Conservation (phyloP, 92 coral and sea anemone genomes). For the Phenganax marumi region DNA sequence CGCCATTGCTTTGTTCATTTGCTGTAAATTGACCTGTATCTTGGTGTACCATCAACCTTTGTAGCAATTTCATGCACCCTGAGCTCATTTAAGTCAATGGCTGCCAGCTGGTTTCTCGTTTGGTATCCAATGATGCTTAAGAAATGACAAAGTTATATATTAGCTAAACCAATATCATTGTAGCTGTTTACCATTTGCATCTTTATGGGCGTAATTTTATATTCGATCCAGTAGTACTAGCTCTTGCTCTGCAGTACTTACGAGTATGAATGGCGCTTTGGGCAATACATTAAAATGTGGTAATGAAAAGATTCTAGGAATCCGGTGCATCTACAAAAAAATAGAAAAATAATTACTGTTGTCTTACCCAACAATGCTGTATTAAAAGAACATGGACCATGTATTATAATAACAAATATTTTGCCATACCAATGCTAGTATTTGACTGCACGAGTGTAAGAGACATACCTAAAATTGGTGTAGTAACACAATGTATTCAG, state of each 20-base stretch:
- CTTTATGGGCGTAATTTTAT: background rate
- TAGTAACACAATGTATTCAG: slow-evolving; percentile 19
- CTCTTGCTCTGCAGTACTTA: background rate
- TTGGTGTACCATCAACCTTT: slow-evolving; percentile 25
- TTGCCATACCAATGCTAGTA: background rate
- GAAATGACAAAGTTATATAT: background rate
- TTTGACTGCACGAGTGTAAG: background rate
- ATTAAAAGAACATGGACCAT: background rate
- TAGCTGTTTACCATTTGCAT: background rate
- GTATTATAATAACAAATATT: background rate
- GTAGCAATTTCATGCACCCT: slow-evolving; percentile 21
- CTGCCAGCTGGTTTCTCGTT: slow-evolving; percentile 31
- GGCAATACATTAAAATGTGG: background rate
- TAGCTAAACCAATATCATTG: background rate
- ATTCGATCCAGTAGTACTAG: background rate
- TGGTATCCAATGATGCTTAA: slow-evolving; percentile 35
- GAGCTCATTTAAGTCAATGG: slow-evolving; percentile 32
- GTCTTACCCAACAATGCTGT: too few relatives aligned
- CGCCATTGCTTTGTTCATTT: slow-evolving; percentile 24
- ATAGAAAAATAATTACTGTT: too few relatives aligned
- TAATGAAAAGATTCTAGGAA: slow-evolving; percentile 5
- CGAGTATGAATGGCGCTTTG: slow-evolving; percentile 11
- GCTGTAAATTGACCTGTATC: slow-evolving; percentile 17
- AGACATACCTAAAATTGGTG: slow-evolving; percentile 10
- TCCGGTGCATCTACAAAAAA: background rate